phyloP scores from a whole-genome alignment of 2,888 invertebrate species.

The Cyclophora albipunctata region DNA sequence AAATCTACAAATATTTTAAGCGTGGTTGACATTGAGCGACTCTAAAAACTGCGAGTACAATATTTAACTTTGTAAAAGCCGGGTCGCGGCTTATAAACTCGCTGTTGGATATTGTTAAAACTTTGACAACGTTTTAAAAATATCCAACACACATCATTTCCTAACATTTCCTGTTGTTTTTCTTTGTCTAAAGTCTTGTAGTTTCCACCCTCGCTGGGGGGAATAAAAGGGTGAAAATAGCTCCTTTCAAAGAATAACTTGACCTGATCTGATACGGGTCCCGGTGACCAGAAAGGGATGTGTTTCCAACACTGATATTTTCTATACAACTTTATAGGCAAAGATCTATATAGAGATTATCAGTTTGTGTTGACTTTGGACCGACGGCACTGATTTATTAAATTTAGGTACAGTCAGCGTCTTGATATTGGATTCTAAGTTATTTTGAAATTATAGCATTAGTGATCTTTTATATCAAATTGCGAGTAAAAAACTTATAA shows the following conservation, averaged over 20 bases:
- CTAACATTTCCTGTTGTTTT: neutral
- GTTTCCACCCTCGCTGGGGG: conserved; percentile 7
- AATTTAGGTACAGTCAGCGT: neutral
- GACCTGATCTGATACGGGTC: conserved; percentile 22
- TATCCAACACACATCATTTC: too few species aligned
- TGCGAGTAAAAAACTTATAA: too few species aligned
- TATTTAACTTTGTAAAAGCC: too few species aligned
- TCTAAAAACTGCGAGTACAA: too few species aligned
- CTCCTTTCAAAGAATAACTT: conserved; percentile 20
- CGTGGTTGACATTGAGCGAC: too few species aligned
- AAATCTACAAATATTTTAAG: too few species aligned
- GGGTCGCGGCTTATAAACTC: too few species aligned
- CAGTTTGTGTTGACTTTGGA: neutral
- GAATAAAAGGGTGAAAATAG: conserved; percentile 15
- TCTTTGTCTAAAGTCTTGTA: neutral
- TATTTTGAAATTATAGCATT: too few species aligned
- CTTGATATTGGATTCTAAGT: too few species aligned
- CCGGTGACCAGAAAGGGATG: conserved; percentile 10
- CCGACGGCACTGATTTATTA: neutral
- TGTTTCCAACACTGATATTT: neutral
- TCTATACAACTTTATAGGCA: neutral
- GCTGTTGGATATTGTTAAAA: too few species aligned
- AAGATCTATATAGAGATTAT: neutral
- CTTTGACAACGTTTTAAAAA: too few species aligned
- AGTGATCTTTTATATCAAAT: too few species aligned